phyloP scores from a whole-genome alignment of 2,888 invertebrate genomes.

The Torymus tubicola region DNA sequence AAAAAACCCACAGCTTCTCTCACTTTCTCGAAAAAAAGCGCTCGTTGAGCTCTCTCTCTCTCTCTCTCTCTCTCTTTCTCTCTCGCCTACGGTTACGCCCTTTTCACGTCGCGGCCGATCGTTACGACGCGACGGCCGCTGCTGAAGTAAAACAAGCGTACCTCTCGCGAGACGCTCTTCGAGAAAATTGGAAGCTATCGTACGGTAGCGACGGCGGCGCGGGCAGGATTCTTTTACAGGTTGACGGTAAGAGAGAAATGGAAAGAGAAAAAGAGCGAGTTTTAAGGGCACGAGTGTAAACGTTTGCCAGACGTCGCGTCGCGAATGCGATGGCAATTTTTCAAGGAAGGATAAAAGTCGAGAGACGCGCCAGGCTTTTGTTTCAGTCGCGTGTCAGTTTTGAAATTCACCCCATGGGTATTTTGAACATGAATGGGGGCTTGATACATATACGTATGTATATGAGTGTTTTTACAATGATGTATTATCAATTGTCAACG shows the following conservation, averaged over 20 bases:
- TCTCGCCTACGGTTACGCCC: background rate
- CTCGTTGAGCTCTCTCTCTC: background rate
- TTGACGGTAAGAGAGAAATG: background rate
- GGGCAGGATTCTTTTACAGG: constrained; percentile 1
- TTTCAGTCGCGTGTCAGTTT: too few relatives aligned
- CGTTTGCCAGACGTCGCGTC: too few relatives aligned
- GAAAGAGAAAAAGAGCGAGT: too few relatives aligned
- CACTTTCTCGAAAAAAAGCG: constrained; percentile 8
- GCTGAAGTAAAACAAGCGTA: background rate
- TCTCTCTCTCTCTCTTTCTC: background rate
- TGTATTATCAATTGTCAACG: too few relatives aligned
- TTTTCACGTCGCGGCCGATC: constrained; percentile 1
- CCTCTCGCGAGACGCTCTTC: constrained; percentile 3
- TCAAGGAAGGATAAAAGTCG: too few relatives aligned
- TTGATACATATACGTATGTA: too few relatives aligned
- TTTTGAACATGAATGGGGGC: too few relatives aligned
- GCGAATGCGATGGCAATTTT: too few relatives aligned
- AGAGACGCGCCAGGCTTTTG: too few relatives aligned
- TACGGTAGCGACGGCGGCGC: background rate
- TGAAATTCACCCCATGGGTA: too few relatives aligned
- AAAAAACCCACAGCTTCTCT: background rate
- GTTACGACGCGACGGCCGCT: constrained; percentile 11
- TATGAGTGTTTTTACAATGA: too few relatives aligned
- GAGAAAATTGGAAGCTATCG: constrained; percentile 17
- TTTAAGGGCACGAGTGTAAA: too few relatives aligned